These are phyloP conservation scores for Chroicocephalus ridibundus DNA, from an alignment of 2,113 vertebrate genomes.

Conservation along the genomic window DNA sequence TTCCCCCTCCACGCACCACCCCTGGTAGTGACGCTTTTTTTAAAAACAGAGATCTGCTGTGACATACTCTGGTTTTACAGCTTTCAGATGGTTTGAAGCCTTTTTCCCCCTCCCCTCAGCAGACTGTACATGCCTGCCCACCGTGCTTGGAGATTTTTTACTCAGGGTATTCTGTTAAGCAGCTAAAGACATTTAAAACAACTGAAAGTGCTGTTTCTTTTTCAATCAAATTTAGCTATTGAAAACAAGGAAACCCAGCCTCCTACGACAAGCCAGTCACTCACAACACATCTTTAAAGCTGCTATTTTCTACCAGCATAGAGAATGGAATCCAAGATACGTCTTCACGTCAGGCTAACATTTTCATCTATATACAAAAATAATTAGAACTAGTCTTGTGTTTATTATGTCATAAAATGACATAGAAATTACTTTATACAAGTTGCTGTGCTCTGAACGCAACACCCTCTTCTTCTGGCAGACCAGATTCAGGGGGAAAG, in stretches of 20 bases:
- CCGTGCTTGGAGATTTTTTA: neutral
- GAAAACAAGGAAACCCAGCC: neutral
- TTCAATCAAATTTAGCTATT: neutral
- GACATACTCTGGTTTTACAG: neutral
- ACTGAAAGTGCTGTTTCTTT: neutral
- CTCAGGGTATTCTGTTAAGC: neutral
- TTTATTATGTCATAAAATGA: neutral
- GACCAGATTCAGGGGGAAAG: accelerated
- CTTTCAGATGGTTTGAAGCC: neutral
- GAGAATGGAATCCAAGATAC: neutral
- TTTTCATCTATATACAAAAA: neutral
- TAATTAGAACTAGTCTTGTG: neutral
- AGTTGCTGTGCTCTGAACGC: neutral
- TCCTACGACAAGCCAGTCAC: neutral
- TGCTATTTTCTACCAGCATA: neutral
- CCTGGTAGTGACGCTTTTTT: accelerated
- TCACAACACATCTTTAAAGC: neutral
- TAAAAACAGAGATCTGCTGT: neutral
- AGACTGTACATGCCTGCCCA: neutral
- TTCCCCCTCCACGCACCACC: neutral
- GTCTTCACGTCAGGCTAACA: neutral
- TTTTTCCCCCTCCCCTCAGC: too few relatives aligned
- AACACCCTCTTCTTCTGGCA: neutral
- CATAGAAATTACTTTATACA: neutral
- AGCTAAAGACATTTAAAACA: neutral